phyloP scores from a whole-genome alignment of 2,888 invertebrate genomes.

The Tachina grossa region DNA sequence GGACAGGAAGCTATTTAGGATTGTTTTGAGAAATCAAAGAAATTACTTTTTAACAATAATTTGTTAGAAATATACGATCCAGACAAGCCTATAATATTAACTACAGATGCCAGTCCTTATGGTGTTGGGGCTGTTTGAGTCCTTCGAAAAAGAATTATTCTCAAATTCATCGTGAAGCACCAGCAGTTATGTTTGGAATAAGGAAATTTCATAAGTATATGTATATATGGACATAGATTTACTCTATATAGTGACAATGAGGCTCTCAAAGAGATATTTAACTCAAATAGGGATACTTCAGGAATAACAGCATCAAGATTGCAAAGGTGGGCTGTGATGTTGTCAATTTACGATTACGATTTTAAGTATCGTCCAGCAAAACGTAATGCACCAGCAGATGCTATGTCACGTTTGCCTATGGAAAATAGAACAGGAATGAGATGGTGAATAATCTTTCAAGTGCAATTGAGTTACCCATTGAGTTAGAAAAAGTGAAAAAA shows the following conservation, averaged over 20 bases:
- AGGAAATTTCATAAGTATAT: conserved; percentile 30
- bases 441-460: conserved; percentile 9
- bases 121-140: conserved; percentile 26
- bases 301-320: conserved; percentile 27
- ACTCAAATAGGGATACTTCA: conserved; percentile 47
- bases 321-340: conserved; percentile 29
- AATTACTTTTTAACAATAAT: conserved; percentile 33
- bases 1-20: conserved; percentile 12
- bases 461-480: not conserved
- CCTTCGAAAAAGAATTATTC: conserved; percentile 18
- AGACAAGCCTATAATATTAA: conserved; percentile 28
- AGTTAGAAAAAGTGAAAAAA: not conserved
- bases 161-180: conserved; percentile 10
- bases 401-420: conserved; percentile 63
- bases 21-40: conserved; percentile 41
- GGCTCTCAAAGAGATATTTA: conserved; percentile 27
- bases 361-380: conserved; percentile 62
- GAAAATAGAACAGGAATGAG: conserved; percentile 48
- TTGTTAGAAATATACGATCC: conserved; percentile 28
- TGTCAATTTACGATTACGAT: conserved; percentile 54
- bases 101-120: conserved; percentile 16
- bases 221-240: conserved; percentile 18
- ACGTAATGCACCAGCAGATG: conserved; percentile 60
- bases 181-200: conserved; percentile 28
- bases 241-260: conserved; percentile 15